These are phyloP conservation scores for Reticulitermes speratus DNA, from an alignment of 1,140 invertebrate species.

Conservation along the genomic window DNA sequence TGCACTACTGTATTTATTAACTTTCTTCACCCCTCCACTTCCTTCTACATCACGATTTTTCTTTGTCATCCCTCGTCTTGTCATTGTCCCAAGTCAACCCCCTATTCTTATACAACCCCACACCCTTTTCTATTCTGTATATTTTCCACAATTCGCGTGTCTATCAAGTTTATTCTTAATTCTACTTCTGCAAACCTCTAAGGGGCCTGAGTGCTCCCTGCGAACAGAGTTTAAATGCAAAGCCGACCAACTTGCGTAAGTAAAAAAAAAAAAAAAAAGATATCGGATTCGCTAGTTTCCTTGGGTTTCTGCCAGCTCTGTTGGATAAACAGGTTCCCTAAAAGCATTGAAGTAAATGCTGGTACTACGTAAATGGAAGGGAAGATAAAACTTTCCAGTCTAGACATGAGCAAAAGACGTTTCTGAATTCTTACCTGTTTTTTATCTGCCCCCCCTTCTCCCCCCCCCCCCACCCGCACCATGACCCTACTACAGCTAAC, in stretches of 20 bases:
- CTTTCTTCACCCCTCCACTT: background rate
- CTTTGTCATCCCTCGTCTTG: background rate
- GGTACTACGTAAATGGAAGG: background rate
- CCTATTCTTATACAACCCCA: background rate
- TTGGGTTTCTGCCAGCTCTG: background rate
- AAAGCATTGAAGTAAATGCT: background rate
- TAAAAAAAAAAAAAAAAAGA: background rate
- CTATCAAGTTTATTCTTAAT: constrained; percentile 18
- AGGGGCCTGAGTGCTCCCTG: background rate
- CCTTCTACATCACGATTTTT: background rate
- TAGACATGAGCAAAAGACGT: no score
- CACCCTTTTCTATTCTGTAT: background rate
- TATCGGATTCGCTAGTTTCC: background rate
- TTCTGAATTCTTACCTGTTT: no score
- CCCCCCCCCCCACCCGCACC: no score
- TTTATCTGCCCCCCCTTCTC: no score
- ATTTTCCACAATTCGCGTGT: background rate
- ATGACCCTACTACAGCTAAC: no score
- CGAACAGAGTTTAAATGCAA: background rate
- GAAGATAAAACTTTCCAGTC: background rate
- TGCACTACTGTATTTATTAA: background rate
- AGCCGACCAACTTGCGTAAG: background rate
- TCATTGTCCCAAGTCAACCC: constrained; percentile 14
- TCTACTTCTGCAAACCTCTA: no score
- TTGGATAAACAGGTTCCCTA: background rate